Evolutionary conservation across 2,113 vertebrate genomes (phyloP), one percentile per base, ranked within the genome.

Genomic region (Platysternon megacephalum): DNA sequence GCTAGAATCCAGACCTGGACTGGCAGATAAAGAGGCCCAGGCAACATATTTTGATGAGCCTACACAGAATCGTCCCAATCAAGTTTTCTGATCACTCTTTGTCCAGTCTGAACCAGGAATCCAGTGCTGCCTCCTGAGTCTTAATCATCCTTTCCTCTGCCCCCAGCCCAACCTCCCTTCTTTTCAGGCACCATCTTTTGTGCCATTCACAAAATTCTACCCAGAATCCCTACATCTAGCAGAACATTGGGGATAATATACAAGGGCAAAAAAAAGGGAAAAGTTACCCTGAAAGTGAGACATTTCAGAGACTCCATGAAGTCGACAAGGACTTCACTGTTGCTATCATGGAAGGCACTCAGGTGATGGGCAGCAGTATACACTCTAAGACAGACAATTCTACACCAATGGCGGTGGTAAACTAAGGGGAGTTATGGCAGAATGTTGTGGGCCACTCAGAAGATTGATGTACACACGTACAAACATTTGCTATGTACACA

Each of bases 21-120:
- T 68, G 61, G 16, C 28, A 32, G 61, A 68, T 68, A n/a, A 61
- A 72, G 68, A 74, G 24, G 81, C 46, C 10, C 12, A 61, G 42
- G 58, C 35, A 48, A 8, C 32, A 46, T 16, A 85, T 51, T 8
- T 48, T 92, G 1, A 1, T 22, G 35, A 79, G 29, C 17, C 17
- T 89, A 56, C 55, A 35, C 32, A 35, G 35, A 35, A 58, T 58
- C 0, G 22, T 84, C n/a, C 65, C 78, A 24, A 24, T 19, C 12
- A 53, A 12, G 21, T 0, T 0, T 13, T 35, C 32, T 53, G 61
- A 72, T 28, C 61, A 49, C n/a, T 46, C 4, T 2, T 44, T 42
- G 13, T 52, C 11, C 78, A 82, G 79, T 26, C 29, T 19, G 39
- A 74, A 49, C n/a, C n/a, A 81, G 0, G 7, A 78, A 91, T 32